A percentile compares a stretch with the other conserved stretches of the same genome.
Evolutionary conservation across 2,888 invertebrate genomes (phyloP).

Genomic region (Aporophyla nigra): DNA sequence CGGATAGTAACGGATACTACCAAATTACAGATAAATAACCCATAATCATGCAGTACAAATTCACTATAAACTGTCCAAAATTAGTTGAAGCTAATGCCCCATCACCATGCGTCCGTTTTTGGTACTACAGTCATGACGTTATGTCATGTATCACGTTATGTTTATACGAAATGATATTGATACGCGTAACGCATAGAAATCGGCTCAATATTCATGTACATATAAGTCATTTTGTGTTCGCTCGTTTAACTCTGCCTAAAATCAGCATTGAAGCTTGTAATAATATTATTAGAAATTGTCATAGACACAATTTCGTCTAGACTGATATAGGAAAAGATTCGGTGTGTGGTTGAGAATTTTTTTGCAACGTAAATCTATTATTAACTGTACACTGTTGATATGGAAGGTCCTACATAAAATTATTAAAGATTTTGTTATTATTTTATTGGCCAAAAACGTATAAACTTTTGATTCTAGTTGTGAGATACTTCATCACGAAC

Average conservation of each 20-base stretch:
- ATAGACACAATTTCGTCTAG: conserved; percentile 56
- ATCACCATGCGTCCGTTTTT: conserved; percentile 12
- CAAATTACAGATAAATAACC: background rate
- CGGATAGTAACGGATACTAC: background rate
- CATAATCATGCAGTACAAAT: conserved; percentile 3
- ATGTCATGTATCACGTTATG: conserved; percentile 24
- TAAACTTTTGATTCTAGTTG: background rate
- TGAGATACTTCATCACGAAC: no score
- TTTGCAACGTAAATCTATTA: background rate
- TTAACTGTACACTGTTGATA: background rate
- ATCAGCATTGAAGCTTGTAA: conserved; percentile 61
- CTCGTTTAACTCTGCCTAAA: conserved; percentile 61
- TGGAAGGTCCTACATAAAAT: background rate
- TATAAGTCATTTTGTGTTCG: conserved; percentile 56
- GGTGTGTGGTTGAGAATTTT: background rate
- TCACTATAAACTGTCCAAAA: background rate
- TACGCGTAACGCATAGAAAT: conserved; percentile 59
- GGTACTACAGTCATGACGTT: conserved; percentile 10
- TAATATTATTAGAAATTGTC: conserved; percentile 67
- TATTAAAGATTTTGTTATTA: background rate
- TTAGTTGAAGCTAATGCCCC: conserved; percentile 4
- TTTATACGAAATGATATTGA: conserved; percentile 48
- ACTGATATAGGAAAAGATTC: background rate
- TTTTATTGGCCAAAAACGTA: background rate
- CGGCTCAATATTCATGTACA: conserved; percentile 50